Evolutionary conservation across 2,888 invertebrate genomes (phyloP).

Genomic region (Saturnia pavonia): DNA sequence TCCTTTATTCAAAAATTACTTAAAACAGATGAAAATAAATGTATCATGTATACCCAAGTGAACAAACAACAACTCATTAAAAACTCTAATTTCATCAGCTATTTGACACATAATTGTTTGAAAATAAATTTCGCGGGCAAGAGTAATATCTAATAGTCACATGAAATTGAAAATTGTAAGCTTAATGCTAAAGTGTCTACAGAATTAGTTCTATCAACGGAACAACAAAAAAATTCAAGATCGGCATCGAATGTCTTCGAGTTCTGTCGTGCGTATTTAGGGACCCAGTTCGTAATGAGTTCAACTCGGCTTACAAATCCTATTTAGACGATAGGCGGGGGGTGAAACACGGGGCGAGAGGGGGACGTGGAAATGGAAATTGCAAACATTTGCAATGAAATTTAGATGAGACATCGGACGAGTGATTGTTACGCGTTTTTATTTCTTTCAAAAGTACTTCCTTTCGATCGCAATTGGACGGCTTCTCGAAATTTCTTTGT

Average conservation of each 20-base stretch:
- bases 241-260: not conserved
- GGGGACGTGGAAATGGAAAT: constrained; percentile 36
- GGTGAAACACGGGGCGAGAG: constrained; percentile 16
- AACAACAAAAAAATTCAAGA: not conserved
- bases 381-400: constrained; percentile 41
- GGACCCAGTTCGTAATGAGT: constrained; percentile 9
- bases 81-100: too few relatives aligned
- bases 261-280: constrained; percentile 8
- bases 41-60: too few relatives aligned
- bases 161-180: not conserved
- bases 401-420: constrained; percentile 35
- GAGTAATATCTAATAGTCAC: not conserved
- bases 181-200: not conserved
- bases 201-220: not conserved
- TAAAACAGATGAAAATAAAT: too few relatives aligned
- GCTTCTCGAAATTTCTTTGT: not conserved
- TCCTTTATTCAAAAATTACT: too few relatives aligned
- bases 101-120: too few relatives aligned
- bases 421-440: not conserved
- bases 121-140: too few relatives aligned
- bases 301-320: constrained; percentile 10
- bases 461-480: not conserved
- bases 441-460: not conserved
- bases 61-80: too few relatives aligned
- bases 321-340: not conserved